Evolutionary conservation across 2,797 vertebrate species (phyloP), one percentile per base, ranked within the genome.

Genomic region (Scolopax rusticola): DNA sequence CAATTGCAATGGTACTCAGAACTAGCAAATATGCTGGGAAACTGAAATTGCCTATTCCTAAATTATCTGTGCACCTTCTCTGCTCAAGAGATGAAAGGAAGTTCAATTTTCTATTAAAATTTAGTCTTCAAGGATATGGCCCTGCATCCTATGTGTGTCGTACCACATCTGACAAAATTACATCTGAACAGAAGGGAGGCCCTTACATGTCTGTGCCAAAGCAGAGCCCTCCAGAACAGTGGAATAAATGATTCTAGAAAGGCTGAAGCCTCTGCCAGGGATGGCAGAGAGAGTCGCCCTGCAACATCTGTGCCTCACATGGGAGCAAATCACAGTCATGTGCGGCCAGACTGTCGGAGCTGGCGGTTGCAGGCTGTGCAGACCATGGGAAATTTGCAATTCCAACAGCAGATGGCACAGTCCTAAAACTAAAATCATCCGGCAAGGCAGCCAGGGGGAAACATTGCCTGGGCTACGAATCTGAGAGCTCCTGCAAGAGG

Each of bases 361-460:
- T 24, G 56, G 47, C 1, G 9, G 0, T 11, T 48, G 51, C 53
- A 14, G 33, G 2, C 18, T 17, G 15, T 32, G 43, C 20, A 8
- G 30, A 54, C 13, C 6, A 36, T 30, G 68, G 36, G 61, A 95
- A 87, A 94, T 96, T 23, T 95, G 54, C 86, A 84, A 33, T 87
- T 95, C 61, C 50, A 86, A 95, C 97, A 94, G 96, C 93, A 97
- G 97, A 81, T 97, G 97, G 97, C 97, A 94, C 32, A 92, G 71
- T 97, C 93, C 73, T 80, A 97, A 95, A 95, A 95, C 78, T 41
- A 93, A 97, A 97, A 75, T 40, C 75, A 65, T 23, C 10, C 36
- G 41, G 19, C 15, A 11, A 54, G 33, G 50, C 63, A 36, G 53
- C 19, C 25, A 6, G 4, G 0, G 36, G 47, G 36, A 79, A 73